Base-by-base conservation (phyloP, 2,113 vertebrate species). In the Erythrocercus mccallii region DNA sequence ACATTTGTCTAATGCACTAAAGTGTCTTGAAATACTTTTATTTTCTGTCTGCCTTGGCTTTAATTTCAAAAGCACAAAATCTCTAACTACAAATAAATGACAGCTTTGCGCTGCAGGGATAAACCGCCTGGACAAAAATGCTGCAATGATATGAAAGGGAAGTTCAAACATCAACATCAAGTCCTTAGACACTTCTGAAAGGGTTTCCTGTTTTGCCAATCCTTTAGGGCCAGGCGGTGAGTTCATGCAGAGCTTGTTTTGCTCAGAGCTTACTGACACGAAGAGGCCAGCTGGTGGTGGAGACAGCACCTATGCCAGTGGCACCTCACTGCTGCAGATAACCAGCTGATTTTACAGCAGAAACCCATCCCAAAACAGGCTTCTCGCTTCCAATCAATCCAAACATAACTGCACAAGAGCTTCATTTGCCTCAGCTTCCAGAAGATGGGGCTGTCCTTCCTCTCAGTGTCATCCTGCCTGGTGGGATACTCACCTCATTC, bases 141-240 rank as follows among this genome's bases (percentile, higher is more conserved):
- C 58, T 78, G 83, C 80, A 70, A 80, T n/a, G 7, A 86, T 92
- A 86, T 66, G 81, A 95, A 94, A 95, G 79, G 93, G 93, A 95
- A 96, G 94, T 83, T 94, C 81, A 92, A 77, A 88, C 0, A 1
- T 88, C 93, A 94, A 71, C 92, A 96, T 83, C 76, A 88, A 96
- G 76, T 88, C 88, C 90, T 96, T 68, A 94, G 88, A 90, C 88
- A 96, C 72, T 61, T 94, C 94, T 94, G 88, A 93, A 96, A 92
- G 87, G 51, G 90, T 84, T 96, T 97, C 93, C 95, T 95, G 82
- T 60, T 94, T 95, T 94, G 79, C 79, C 76, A 57, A 7, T 66
- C 47, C 64, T 83, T 92, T 66, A 83, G 47, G 56, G 64, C 72
- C 73, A 83, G 88, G 90, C 2, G 0, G 48, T 56, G 88, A 88